Evolutionary conservation across 2,113 vertebrate species (phyloP), one percentile per base, ranked within the genome.

Genomic region (Polyodon spathula): DNA sequence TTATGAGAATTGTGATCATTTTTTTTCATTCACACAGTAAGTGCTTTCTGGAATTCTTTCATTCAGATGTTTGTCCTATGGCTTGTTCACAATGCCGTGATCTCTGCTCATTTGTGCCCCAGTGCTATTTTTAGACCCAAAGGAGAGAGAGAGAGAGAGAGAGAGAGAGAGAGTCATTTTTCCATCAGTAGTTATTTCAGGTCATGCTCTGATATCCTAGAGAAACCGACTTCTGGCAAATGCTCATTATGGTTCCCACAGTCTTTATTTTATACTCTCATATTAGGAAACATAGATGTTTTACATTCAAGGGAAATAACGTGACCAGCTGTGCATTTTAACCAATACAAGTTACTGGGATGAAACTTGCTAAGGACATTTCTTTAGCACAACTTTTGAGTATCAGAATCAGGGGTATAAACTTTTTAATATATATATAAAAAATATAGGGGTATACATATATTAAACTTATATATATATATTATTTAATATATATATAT

Each of bases 1-100:
- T 83, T 81, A 86, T 85, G 78, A 81, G 78, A 81, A 82, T 81
- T 79, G 76, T 72, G 78, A 72, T 78, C 63, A 44, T 68, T 63
- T 40, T n/a, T 67, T 63, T 16, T 52, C n/a, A n/a, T n/a, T n/a
- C n/a, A n/a, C 38, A 41, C n/a, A 64, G 16, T 27, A 14, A 58
- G 17, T 70, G 72, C 38, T 40, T 70, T 66, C 67, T 51, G 58
- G 76, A 81, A 79, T 82, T 82, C 72, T 73, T 78, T 80, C 81
- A 84, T 83, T 81, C 75, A 84, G 77, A 75, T 65, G 73, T 69
- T 68, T 68, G 60, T 80, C 72, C 74, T 68, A 65, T 73, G 68
- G 64, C 71, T 66, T 42, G 37, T 68, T 76, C 74, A 74, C 66
- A 73, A 69, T 66, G 75, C 69, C 58, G 54, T 66, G 54, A 76